Evolutionary conservation across 2,797 vertebrate genomes (phyloP).

Genomic region (Vipera latastei): DNA sequence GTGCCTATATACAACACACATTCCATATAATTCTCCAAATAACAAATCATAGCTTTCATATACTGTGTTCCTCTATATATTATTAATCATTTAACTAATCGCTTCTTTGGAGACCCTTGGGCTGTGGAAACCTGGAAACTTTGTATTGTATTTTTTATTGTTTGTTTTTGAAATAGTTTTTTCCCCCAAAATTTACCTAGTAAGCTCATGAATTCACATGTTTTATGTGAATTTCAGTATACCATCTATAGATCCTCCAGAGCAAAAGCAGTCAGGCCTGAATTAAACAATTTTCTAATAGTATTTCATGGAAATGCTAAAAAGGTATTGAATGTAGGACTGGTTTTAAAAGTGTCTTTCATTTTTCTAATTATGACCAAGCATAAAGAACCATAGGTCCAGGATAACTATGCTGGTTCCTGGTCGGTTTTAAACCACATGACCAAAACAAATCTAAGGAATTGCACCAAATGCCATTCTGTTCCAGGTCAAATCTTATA

Average conservation of each 20-base stretch:
- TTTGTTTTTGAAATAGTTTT: neutral
- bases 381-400: neutral
- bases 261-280: neutral
- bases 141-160: neutral
- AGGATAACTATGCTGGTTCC: neutral
- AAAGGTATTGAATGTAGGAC: neutral
- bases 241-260: neutral
- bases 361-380: neutral
- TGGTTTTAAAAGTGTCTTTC: neutral
- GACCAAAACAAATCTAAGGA: neutral
- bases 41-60: neutral
- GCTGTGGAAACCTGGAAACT: neutral
- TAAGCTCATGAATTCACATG: neutral
- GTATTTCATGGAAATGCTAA: neutral
- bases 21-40: neutral
- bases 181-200: neutral
- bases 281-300: neutral
- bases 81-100: neutral
- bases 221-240: neutral
- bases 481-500: neutral
- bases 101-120: neutral
- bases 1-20: neutral
- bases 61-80: neutral
- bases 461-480: neutral
- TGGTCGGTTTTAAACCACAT: neutral